Evolutionary conservation across 1,140 invertebrate genomes (phyloP).

Genomic region (Homalodisca vitripennis): DNA sequence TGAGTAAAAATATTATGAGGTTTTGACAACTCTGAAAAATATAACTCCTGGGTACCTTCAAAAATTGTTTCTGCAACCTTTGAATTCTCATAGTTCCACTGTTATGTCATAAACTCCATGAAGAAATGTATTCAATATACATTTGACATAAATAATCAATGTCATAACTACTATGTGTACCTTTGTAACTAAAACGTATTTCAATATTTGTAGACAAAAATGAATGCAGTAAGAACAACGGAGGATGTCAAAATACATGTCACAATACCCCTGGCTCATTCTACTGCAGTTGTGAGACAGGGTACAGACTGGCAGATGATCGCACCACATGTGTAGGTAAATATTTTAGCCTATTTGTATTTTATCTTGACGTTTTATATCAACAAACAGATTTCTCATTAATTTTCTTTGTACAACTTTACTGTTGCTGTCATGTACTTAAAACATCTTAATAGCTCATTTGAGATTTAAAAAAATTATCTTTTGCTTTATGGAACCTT

Average conservation of each 20-base stretch:
- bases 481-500: too few relatives aligned
- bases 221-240: conserved; percentile 71
- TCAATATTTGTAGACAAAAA: conserved; percentile 64
- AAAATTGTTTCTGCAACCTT: neutral
- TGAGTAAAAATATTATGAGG: neutral
- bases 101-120: neutral
- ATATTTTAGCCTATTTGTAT: too few relatives aligned
- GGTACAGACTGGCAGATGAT: conserved; percentile 53
- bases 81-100: neutral
- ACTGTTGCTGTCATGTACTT: too few relatives aligned
- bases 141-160: neutral
- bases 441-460: too few relatives aligned
- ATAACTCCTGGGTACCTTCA: neutral
- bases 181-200: neutral
- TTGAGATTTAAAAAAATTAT: too few relatives aligned
- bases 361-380: too few relatives aligned
- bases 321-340: conserved; percentile 49
- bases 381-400: too few relatives aligned
- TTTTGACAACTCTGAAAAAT: neutral
- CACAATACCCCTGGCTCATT: conserved; percentile 55
- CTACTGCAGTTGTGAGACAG: conserved; percentile 53
- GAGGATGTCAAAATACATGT: conserved; percentile 64
- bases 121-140: neutral
- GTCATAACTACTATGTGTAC: neutral
- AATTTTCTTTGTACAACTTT: too few relatives aligned